Percentiles rank a stretch among this genome's conserved stretches.
Evolutionary conservation across 2,113 vertebrate species (phyloP).

Genomic region (Daphoenositta chrysoptera): DNA sequence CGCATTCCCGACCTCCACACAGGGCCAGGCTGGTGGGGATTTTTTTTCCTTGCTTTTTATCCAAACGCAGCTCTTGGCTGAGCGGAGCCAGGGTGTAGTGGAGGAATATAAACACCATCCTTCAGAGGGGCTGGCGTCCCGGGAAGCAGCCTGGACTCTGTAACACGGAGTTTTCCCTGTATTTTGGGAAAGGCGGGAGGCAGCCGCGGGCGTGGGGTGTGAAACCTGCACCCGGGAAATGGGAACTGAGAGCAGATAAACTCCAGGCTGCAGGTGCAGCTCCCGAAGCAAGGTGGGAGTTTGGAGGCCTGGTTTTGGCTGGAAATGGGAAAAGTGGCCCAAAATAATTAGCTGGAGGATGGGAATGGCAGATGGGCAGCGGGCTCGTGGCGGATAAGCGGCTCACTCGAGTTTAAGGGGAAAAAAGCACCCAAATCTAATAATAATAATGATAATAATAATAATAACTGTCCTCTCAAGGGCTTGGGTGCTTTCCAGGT

Average conservation of each 20-base stretch:
- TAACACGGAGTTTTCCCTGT: background rate
- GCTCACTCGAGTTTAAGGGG: background rate
- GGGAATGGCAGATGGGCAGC: background rate
- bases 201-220: rapidly evolving
- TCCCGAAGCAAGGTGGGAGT: rapidly evolving
- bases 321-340: background rate
- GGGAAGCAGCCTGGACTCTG: background rate
- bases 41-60: background rate
- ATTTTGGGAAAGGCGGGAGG: background rate
- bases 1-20: background rate
- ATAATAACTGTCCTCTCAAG: background rate
- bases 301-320: background rate
- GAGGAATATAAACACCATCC: slow-evolving; percentile 27
- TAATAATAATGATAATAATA: background rate
- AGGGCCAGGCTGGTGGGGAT: background rate
- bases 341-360: background rate
- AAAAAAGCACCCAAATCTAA: background rate
- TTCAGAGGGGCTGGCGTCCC: background rate
- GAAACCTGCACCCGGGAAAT: rapidly evolving
- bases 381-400: rapidly evolving
- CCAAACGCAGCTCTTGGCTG: background rate
- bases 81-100: background rate
- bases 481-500: slow-evolving; percentile 34
- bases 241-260: background rate
- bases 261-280: background rate